phyloP scores from a whole-genome alignment of 2,113 vertebrate genomes.

The Carlito syrichta region DNA sequence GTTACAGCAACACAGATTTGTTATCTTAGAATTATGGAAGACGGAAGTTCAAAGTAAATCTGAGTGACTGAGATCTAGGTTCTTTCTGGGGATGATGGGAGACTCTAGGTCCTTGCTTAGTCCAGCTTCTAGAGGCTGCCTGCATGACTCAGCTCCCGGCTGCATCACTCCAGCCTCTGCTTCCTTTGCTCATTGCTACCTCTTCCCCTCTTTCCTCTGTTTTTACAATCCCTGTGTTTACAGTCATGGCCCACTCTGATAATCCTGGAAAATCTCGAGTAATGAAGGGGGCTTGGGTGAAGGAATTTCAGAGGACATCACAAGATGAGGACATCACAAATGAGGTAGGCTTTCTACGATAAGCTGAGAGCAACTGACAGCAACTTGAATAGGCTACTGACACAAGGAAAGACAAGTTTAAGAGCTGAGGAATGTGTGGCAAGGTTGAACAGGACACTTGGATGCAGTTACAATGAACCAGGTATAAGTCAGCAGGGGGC shows the following conservation, averaged over 20 bases:
- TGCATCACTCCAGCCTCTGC: too few relatives aligned
- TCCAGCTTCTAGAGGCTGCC: too few relatives aligned
- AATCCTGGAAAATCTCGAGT: too few relatives aligned
- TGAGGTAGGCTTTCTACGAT: neutral
- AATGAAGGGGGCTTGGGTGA: fast-evolving
- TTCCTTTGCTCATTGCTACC: too few relatives aligned
- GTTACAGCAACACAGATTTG: neutral
- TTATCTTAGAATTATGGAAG: neutral
- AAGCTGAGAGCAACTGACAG: too few relatives aligned
- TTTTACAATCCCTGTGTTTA: neutral
- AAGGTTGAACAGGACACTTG: neutral
- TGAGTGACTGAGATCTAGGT: neutral
- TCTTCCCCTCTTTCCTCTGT: fast-evolving
- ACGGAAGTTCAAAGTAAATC: neutral
- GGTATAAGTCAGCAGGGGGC: neutral
- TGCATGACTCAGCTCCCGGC: too few relatives aligned
- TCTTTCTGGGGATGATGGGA: neutral
- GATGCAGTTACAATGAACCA: neutral
- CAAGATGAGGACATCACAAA: neutral
- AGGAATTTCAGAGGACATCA: neutral
- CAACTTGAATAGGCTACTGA: neutral
- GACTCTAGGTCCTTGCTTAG: neutral
- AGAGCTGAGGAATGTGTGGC: neutral
- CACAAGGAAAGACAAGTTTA: neutral
- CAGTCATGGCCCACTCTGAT: fast-evolving